phyloP scores from a whole-genome alignment of 2,797 vertebrate genomes.

The Enteromius paludinosus region DNA sequence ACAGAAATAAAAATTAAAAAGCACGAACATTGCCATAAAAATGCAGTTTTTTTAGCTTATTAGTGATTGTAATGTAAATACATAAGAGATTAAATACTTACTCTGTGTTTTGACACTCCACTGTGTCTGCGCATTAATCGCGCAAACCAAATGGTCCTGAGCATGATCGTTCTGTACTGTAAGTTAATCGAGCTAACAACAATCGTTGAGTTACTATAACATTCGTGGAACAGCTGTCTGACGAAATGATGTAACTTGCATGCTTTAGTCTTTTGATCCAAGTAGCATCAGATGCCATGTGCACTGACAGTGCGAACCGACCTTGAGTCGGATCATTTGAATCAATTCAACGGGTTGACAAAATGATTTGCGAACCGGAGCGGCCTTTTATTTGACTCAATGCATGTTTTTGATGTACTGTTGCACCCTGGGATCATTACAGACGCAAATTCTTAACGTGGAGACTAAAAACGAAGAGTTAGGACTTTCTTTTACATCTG shows the following conservation, averaged over 20 bases:
- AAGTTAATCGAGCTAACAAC: background rate
- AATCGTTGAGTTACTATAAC: background rate
- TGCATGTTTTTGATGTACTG: background rate
- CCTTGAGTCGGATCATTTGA: slow-evolving; percentile 27
- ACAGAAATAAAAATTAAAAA: background rate
- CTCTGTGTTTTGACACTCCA: background rate
- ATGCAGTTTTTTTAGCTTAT: no score
- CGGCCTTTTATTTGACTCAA: background rate
- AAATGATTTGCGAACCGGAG: background rate
- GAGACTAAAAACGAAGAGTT: background rate
- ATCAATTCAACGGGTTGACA: background rate
- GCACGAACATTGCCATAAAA: no score
- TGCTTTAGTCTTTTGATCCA: background rate
- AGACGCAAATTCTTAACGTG: background rate
- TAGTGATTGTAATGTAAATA: background rate
- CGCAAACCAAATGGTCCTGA: background rate
- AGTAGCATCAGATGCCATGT: slow-evolving; percentile 1
- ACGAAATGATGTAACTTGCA: background rate
- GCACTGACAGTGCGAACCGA: background rate
- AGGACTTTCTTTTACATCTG: background rate
- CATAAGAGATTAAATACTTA: background rate
- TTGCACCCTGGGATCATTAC: background rate
- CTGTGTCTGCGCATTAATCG: background rate
- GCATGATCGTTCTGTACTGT: background rate
- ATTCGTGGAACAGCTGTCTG: no score